Evolutionary conservation across 2,113 vertebrate genomes (phyloP).

Genomic region (Pyxicephalus adspersus): DNA sequence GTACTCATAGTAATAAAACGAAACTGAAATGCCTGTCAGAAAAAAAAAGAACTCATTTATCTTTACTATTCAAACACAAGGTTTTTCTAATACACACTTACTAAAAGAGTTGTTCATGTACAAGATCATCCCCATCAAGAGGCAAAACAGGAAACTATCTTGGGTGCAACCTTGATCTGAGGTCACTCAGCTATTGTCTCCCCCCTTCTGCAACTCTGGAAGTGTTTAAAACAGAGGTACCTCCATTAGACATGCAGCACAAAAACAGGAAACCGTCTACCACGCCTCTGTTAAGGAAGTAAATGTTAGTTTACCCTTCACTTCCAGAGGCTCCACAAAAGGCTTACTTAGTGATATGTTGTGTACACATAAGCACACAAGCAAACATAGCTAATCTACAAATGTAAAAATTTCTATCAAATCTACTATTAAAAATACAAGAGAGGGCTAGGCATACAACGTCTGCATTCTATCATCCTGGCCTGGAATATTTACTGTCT

Average conservation of each 20-base stretch:
- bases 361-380: background rate
- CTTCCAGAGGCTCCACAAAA: background rate
- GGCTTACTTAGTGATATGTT: background rate
- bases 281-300: conserved; percentile 67
- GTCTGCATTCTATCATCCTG: too few species aligned
- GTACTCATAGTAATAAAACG: too few species aligned
- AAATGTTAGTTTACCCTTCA: conserved; percentile 23
- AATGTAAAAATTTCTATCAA: too few species aligned
- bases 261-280: conserved; percentile 73
- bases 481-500: too few species aligned
- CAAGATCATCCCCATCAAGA: conserved; percentile 62
- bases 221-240: conserved; percentile 64
- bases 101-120: background rate
- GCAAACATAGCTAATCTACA: background rate
- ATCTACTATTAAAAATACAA: too few species aligned
- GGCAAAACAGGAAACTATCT: conserved; percentile 73
- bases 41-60: background rate
- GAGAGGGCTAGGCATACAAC: too few species aligned
- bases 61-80: background rate
- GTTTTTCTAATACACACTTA: conserved; percentile 9
- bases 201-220: conserved; percentile 69
- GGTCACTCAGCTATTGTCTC: conserved; percentile 68
- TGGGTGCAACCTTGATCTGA: conserved; percentile 67
- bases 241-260: conserved; percentile 65
- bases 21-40: background rate